Percentiles rank a stretch among this genome's conserved stretches.
These are phyloP conservation scores for Hypolimnas misippus DNA, from an alignment of 2,888 invertebrate genomes.

Conservation along the genomic window DNA sequence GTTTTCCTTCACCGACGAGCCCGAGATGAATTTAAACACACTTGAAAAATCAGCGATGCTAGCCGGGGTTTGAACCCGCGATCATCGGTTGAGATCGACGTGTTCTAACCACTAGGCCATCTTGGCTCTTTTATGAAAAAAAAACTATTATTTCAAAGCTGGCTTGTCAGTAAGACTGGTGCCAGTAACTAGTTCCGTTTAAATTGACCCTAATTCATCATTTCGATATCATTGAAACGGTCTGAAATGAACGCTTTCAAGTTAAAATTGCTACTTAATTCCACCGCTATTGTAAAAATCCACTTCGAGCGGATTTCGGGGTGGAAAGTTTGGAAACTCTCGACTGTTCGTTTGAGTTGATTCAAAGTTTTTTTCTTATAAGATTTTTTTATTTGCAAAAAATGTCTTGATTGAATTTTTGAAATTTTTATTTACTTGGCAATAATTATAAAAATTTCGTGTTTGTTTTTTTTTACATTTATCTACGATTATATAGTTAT, in stretches of 20 bases:
- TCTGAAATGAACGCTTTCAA: slow-evolving; percentile 2
- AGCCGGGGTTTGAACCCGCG: too few species aligned
- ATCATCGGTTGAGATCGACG: too few species aligned
- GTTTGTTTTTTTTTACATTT: background rate
- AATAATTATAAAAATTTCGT: background rate
- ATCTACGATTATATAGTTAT: too few species aligned
- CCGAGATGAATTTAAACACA: too few species aligned
- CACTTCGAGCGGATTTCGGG: slow-evolving; percentile 26
- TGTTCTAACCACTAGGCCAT: too few species aligned
- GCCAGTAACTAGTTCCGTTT: background rate
- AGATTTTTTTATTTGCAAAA: slow-evolving; percentile 18
- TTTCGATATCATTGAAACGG: background rate
- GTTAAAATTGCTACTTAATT: slow-evolving; percentile 18
- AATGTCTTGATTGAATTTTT: slow-evolving; percentile 10
- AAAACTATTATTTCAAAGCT: too few species aligned
- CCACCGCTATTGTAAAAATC: slow-evolving; percentile 26
- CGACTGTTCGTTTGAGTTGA: slow-evolving; percentile 22
- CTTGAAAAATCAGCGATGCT: too few species aligned
- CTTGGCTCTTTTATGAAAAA: too few species aligned
- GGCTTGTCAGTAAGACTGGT: too few species aligned
- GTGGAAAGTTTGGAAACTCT: slow-evolving; percentile 19
- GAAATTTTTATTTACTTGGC: too few species aligned
- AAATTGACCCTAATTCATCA: background rate
- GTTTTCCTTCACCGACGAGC: too few species aligned
- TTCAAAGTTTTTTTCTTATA: slow-evolving; percentile 24